Evolutionary conservation across 2,113 vertebrate species (phyloP).

Genomic region (Bos javanicus): DNA sequence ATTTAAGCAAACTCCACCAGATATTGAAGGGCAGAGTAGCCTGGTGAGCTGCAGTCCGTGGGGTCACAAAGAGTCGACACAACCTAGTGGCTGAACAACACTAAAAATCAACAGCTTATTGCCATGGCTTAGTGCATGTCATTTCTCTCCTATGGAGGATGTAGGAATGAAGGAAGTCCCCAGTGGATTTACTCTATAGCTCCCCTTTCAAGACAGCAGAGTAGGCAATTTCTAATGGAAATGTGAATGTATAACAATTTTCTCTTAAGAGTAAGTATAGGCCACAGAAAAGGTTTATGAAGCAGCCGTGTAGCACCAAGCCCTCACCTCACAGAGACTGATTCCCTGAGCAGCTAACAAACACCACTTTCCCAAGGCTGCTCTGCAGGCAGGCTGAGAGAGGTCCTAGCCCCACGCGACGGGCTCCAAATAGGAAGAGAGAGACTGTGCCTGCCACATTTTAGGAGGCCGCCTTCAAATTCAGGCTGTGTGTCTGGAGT

Average conservation of each 20-base stretch:
- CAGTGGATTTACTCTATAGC: background rate
- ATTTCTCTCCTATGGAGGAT: background rate
- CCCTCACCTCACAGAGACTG: background rate
- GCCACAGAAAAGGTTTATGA: background rate
- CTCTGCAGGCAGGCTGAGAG: slow-evolving; percentile 27
- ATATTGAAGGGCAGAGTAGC: background rate
- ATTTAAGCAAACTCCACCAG: background rate
- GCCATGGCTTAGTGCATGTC: background rate
- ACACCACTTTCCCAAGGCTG: background rate
- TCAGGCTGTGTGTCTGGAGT: background rate
- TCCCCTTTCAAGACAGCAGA: background rate
- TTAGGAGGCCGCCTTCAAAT: slow-evolving; percentile 47
- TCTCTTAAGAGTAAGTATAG: background rate
- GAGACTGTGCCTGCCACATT: slow-evolving; percentile 9
- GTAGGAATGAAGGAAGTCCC: background rate
- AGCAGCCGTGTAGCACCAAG: too few relatives aligned
- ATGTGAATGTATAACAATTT: background rate
- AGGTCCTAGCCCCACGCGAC: background rate
- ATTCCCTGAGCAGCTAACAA: background rate
- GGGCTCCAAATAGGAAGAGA: background rate
- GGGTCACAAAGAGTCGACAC: background rate
- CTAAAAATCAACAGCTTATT: background rate
- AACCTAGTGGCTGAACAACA: background rate
- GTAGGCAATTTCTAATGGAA: background rate
- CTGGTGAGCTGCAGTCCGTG: background rate